A percentile compares a stretch with the other conserved stretches of the same genome.
Evolutionary conservation across 2,113 vertebrate species (phyloP).

Genomic region (Ariopsis seemanni): DNA sequence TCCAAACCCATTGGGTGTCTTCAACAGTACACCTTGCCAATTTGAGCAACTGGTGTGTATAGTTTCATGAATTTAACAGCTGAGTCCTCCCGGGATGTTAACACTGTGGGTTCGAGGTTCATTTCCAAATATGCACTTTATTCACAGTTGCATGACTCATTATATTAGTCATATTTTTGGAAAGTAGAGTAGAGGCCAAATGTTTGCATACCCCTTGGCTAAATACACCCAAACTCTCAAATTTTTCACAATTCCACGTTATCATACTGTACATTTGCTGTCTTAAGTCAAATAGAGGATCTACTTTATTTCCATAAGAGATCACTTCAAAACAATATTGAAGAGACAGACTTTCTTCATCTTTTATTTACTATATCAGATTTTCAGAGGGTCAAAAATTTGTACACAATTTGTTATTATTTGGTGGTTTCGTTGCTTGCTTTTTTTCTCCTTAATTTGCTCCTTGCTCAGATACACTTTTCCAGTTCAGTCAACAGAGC

Average conservation of each 20-base stretch:
- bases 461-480: neutral
- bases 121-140: constrained; percentile 55
- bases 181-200: neutral
- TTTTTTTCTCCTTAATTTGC: neutral
- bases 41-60: constrained; percentile 33
- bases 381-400: too few species aligned
- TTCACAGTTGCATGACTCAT: constrained; percentile 16
- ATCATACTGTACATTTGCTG: neutral
- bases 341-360: neutral
- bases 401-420: too few species aligned
- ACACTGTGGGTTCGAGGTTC: constrained; percentile 49
- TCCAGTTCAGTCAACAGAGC: neutral
- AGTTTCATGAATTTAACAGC: constrained; percentile 17
- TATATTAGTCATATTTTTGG: constrained; percentile 5
- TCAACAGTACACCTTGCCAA: neutral
- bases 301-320: neutral
- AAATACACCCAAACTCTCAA: neutral
- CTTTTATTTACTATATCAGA: neutral
- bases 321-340: neutral
- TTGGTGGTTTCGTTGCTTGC: too few species aligned
- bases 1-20: neutral
- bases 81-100: constrained; percentile 27
- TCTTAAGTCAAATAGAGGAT: neutral
- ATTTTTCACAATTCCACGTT: neutral
- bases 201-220: neutral